Evolutionary conservation across 2,888 invertebrate species (phyloP).

Genomic region (Suillia variegata): DNA sequence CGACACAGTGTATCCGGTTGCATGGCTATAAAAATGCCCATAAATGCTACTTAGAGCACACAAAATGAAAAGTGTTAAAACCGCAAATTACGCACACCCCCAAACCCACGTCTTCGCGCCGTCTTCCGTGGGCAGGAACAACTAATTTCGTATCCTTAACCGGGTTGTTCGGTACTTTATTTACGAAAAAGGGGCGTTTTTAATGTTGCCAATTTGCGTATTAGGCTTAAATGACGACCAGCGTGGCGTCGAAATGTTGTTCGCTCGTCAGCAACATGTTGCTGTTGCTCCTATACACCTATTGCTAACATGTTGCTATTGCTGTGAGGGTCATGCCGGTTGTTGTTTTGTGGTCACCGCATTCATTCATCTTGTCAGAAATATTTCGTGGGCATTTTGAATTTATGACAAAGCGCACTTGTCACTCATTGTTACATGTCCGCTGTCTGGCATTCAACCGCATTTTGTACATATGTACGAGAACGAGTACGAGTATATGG

Average conservation of each 20-base stretch:
- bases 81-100: slow-evolving; percentile 47
- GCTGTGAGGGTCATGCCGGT: no score
- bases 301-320: background rate
- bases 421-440: background rate
- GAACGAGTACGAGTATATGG: no score
- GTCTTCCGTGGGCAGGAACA: slow-evolving; percentile 35
- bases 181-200: slow-evolving; percentile 38
- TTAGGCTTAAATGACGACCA: slow-evolving; percentile 41
- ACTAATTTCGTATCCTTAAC: slow-evolving; percentile 38
- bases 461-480: background rate
- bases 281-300: background rate
- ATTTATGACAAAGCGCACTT: background rate
- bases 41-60: slow-evolving; percentile 34
- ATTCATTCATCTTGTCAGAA: background rate
- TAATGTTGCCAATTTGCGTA: slow-evolving; percentile 49
- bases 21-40: slow-evolving; percentile 45
- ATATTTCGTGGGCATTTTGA: background rate
- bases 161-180: background rate
- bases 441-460: background rate
- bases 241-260: slow-evolving; percentile 47
- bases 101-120: no score
- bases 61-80: slow-evolving; percentile 18
- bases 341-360: background rate
- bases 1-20: slow-evolving; percentile 51
- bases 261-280: slow-evolving; percentile 9